Evolutionary conservation across 2,888 invertebrate species (phyloP).

Genomic region (Muschampia plurimacula): DNA sequence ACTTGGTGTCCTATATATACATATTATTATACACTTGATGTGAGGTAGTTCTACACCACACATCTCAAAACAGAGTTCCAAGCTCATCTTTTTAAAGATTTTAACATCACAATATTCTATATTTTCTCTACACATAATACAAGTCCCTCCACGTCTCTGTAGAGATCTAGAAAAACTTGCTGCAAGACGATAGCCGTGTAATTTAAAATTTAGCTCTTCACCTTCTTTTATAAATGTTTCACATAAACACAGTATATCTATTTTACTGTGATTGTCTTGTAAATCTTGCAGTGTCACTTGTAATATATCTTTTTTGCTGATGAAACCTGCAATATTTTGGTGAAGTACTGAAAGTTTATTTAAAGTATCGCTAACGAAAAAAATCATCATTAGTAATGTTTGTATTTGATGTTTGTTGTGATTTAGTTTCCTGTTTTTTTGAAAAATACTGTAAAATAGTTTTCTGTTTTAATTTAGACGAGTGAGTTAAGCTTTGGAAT

Average conservation of each 20-base stretch:
- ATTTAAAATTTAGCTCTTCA: conserved; percentile 15
- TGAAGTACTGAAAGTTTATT: conserved; percentile 6
- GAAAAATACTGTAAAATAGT: too few species aligned
- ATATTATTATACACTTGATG: conserved; percentile 8
- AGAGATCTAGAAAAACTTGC: conserved; percentile 3
- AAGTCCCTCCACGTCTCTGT: conserved; percentile 4
- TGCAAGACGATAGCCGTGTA: conserved; percentile 10
- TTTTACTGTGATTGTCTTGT: neutral
- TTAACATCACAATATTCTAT: neutral
- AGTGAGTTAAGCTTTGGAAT: conserved; percentile 1
- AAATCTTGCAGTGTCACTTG: conserved; percentile 1
- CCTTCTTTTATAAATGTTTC: conserved; percentile 20
- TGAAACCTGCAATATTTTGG: conserved; percentile 20
- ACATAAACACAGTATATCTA: conserved; percentile 10
- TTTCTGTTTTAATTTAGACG: too few species aligned
- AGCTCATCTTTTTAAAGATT: neutral
- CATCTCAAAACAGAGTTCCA: conserved; percentile 13
- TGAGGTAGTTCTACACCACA: conserved; percentile 9
- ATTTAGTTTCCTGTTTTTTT: too few species aligned
- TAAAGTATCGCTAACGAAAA: neutral
- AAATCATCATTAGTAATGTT: conserved; percentile 4
- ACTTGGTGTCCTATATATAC: conserved; percentile 27
- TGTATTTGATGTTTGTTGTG: neutral
- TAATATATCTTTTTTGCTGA: conserved; percentile 1
- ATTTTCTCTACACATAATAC: conserved; percentile 11